These are phyloP conservation scores for Heliconius ethilla DNA, from an alignment of 2,888 invertebrate species.

Conservation along the genomic window DNA sequence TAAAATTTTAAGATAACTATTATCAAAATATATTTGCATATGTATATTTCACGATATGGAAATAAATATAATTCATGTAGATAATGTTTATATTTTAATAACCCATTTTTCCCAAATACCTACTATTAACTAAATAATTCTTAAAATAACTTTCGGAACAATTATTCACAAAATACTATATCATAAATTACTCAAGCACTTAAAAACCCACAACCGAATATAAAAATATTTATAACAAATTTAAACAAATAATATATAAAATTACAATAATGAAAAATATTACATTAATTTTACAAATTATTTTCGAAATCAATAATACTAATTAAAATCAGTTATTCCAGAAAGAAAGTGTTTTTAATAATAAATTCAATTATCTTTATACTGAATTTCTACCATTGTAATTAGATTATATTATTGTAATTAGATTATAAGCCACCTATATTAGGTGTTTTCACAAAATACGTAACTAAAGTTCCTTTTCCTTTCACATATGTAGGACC, in stretches of 20 bases:
- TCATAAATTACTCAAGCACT: background rate
- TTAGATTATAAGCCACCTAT: conserved; percentile 80
- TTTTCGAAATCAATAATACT: background rate
- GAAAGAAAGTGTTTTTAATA: background rate
- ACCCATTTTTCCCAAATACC: background rate
- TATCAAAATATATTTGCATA: too few species aligned
- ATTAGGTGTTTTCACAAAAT: conserved; percentile 91
- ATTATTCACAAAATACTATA: background rate
- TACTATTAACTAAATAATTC: background rate
- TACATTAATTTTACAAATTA: background rate
- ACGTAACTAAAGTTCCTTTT: conserved; percentile 94
- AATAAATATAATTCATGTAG: background rate
- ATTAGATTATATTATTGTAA: conserved; percentile 70
- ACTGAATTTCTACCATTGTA: background rate
- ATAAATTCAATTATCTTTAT: background rate
- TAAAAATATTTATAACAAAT: background rate
- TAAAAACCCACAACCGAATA: background rate
- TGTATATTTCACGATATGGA: background rate
- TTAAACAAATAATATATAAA: background rate
- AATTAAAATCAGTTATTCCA: background rate
- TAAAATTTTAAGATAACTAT: too few species aligned
- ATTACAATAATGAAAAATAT: background rate
- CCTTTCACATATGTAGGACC: conserved; percentile 98
- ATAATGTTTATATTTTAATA: background rate
- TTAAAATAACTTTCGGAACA: conserved; percentile 2